A percentile compares a stretch with the other conserved stretches of the same genome.
Conservation (phyloP, 2,113 vertebrate genomes). For the Crotalus viridis region DNA sequence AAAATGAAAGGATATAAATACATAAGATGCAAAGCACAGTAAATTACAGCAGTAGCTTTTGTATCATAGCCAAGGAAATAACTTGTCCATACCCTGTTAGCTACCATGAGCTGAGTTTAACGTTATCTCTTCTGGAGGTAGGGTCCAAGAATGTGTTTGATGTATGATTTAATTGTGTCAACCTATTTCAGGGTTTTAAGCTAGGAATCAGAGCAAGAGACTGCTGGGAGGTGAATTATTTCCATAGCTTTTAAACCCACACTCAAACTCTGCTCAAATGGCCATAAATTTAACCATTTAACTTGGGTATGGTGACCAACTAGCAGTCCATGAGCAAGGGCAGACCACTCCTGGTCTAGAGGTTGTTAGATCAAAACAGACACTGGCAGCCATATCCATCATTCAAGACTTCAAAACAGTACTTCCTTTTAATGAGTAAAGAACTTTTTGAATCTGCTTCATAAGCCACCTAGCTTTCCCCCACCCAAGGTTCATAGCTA, state of each 20-base stretch:
- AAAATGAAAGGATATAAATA: background rate
- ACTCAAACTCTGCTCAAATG: background rate
- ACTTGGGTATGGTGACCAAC: background rate
- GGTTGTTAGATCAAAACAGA: background rate
- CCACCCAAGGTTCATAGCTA: background rate
- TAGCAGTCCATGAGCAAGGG: background rate
- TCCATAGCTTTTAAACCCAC: background rate
- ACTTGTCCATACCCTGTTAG: background rate
- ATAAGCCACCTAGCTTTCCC: background rate
- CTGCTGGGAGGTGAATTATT: background rate
- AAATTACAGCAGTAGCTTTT: background rate
- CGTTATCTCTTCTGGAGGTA: background rate
- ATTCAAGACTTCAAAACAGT: background rate
- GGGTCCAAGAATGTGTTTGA: background rate
- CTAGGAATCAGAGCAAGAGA: background rate
- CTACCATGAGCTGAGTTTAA: background rate
- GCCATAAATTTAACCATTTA: background rate
- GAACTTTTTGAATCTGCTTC: background rate
- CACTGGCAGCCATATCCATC: background rate
- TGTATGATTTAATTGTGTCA: background rate
- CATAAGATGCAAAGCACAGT: background rate
- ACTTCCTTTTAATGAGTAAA: background rate
- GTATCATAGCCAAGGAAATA: background rate
- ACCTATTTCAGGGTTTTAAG: background rate
- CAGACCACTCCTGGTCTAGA: background rate